Evolutionary conservation across 2,888 invertebrate genomes (phyloP).

Genomic region (Aphrophora alni): DNA sequence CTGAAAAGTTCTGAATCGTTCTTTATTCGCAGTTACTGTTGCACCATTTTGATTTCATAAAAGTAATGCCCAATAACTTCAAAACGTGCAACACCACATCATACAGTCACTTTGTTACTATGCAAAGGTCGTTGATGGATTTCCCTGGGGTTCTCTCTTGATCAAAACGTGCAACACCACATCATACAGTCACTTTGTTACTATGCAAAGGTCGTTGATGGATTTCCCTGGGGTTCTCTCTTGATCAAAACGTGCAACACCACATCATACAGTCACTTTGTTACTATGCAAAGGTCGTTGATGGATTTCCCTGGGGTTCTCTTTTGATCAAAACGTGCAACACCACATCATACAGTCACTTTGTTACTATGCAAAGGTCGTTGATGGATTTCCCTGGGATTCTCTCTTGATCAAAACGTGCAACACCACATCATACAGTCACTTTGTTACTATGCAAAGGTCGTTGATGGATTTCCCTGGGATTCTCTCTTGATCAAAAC

Average conservation of each 20-base stretch:
- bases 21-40: background rate
- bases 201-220: too few relatives aligned
- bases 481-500: background rate
- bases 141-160: background rate
- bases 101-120: background rate
- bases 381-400: too few relatives aligned
- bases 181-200: too few relatives aligned
- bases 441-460: background rate
- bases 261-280: too few relatives aligned
- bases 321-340: too few relatives aligned
- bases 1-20: background rate
- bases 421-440: background rate
- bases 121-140: background rate
- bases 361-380: too few relatives aligned
- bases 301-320: too few relatives aligned
- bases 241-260: too few relatives aligned
- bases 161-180: too few relatives aligned
- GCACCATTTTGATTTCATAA: background rate
- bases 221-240: too few relatives aligned
- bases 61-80: background rate
- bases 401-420: background rate
- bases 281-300: too few relatives aligned
- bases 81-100: background rate
- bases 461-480: background rate
- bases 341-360: too few relatives aligned